Evolutionary conservation across 2,113 vertebrate species (phyloP).

Genomic region (Martes martes): DNA sequence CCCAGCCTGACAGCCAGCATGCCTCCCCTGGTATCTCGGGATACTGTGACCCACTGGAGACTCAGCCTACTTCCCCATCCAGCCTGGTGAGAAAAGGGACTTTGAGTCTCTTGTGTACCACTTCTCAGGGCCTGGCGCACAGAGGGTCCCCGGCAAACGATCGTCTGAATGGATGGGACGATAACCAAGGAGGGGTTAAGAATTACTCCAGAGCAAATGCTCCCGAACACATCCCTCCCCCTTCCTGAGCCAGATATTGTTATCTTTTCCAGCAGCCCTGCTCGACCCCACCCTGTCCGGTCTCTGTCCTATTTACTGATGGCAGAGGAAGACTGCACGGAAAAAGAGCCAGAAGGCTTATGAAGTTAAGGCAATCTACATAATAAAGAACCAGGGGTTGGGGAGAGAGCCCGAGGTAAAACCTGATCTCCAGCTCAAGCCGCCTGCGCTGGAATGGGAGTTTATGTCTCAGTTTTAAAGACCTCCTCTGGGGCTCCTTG

Average conservation of each 20-base stretch:
- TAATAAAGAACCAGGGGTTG: background rate
- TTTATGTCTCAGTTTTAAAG: background rate
- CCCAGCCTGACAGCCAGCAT: background rate
- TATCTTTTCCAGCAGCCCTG: background rate
- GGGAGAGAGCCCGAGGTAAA: too few relatives aligned
- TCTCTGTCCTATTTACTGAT: too few relatives aligned
- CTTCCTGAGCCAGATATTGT: background rate
- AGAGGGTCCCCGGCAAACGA: background rate
- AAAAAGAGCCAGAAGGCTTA: background rate
- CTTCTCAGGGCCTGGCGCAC: background rate
- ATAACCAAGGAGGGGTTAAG: background rate
- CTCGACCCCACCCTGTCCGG: background rate
- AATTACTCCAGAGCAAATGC: background rate
- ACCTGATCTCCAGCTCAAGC: background rate
- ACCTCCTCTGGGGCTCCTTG: background rate
- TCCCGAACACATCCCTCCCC: background rate
- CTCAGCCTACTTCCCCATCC: background rate
- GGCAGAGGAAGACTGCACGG: background rate
- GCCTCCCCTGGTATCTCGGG: background rate
- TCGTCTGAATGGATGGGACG: background rate
- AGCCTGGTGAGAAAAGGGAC: background rate
- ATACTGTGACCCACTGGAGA: accelerated
- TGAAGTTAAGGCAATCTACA: background rate
- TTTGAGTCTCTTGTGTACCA: accelerated
- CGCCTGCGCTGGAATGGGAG: background rate